Evolutionary conservation across 1,140 invertebrate species (phyloP).

Genomic region (Drosophila melanica): DNA sequence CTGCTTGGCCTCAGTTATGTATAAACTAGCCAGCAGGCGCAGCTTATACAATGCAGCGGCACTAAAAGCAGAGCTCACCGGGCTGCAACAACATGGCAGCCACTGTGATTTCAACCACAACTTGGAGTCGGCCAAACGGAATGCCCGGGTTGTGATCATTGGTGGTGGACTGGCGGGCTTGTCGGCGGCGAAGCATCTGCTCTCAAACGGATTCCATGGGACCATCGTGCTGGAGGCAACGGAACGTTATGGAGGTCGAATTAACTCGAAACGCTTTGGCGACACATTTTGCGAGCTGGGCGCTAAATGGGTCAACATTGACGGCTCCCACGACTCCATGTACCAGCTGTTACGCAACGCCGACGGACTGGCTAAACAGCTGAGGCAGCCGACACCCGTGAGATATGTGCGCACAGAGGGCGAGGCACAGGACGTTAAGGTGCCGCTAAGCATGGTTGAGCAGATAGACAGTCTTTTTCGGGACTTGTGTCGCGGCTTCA

Average conservation of each 20-base stretch:
- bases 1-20: conserved; percentile 31
- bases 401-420: conserved; percentile 46
- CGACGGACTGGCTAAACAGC: conserved; percentile 60
- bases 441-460: conserved; percentile 58
- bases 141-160: conserved; percentile 88
- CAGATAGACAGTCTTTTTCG: conserved; percentile 68
- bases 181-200: conserved; percentile 89
- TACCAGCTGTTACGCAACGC: conserved; percentile 71
- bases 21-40: conserved; percentile 59
- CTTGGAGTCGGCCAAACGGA: conserved; percentile 53
- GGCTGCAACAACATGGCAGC: conserved; percentile 22
- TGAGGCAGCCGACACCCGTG: conserved; percentile 47
- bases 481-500: conserved; percentile 68
- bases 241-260: conserved; percentile 90
- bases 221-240: conserved; percentile 90
- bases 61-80: conserved; percentile 55
- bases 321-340: conserved; percentile 69
- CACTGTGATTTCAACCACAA: conserved; percentile 32
- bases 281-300: conserved; percentile 90
- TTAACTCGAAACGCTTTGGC: conserved; percentile 90
- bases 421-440: conserved; percentile 17
- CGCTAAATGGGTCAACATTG: conserved; percentile 84
- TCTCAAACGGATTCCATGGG: conserved; percentile 88
- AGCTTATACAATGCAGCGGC: conserved; percentile 70
- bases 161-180: conserved; percentile 91